Conservation (phyloP, 2,113 vertebrate genomes). For the Piliocolobus tephrosceles region DNA sequence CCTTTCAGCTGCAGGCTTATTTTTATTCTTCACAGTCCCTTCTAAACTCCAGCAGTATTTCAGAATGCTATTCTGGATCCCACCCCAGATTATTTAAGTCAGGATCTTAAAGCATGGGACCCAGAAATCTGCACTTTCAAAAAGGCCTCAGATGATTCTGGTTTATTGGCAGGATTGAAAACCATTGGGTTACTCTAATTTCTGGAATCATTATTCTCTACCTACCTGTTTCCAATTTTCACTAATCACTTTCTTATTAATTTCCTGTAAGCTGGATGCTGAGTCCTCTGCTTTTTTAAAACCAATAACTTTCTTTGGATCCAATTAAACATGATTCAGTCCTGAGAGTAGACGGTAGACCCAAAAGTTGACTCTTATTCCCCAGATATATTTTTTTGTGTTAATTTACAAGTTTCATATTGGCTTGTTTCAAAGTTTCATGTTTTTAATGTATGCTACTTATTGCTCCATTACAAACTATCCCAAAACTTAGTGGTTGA, state of each 20-base stretch:
- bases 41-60: background rate
- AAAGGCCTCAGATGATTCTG: background rate
- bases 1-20: background rate
- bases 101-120: background rate
- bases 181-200: background rate
- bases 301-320: background rate
- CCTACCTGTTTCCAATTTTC: background rate
- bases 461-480: background rate
- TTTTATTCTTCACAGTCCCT: background rate
- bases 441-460: background rate
- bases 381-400: background rate
- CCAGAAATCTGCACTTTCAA: background rate
- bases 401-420: background rate
- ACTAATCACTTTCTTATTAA: background rate
- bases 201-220: background rate
- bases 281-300: background rate
- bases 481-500: background rate
- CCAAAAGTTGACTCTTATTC: background rate
- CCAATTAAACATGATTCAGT: background rate
- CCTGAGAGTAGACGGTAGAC: background rate
- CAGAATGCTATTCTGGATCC: background rate
- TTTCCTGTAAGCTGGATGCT: background rate
- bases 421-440: background rate
- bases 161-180: background rate
- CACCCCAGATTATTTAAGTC: background rate